Base-by-base conservation (phyloP, 2,888 invertebrate species). In the Apamea anceps region DNA sequence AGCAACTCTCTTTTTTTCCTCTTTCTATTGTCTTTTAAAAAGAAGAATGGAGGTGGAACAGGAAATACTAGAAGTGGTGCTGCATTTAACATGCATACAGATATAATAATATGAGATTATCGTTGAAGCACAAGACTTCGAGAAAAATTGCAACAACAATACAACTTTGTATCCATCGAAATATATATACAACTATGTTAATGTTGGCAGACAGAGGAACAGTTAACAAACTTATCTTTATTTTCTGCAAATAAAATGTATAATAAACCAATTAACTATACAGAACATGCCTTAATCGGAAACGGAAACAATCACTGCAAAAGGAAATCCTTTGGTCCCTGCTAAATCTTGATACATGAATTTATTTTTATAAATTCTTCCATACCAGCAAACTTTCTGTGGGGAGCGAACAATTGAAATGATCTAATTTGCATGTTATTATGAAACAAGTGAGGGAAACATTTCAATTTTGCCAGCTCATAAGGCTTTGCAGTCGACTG, bases 361-460 rank as follows among this genome's bases (percentile, higher is more conserved):
- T 75, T 76, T 87, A 79, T 80, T 84, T 82, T 84, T 77, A 68
- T 72, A 83, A 82, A 82, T 83, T 87, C 60, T 68, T 71, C 42
- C 25, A 57, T 60, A 81, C 57, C 10, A 72, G 72, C 28, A 45
- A 77, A 66, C 42, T 75, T 28, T 51, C 65, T 54, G 71, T 54
- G 68, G 73, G 51, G 70, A 77, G 79, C 42, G 82, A 90, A 87
- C 82, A 87, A 80, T 81, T 81, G 74, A 75, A 87, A 90, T 82
- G 85, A 89, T 87, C 90, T 90, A 91, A 93, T 93, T 93, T 93
- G 90, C 93, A 93, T 93, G 87, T 89, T 89, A 92, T 93, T 92
- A 92, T 84, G 84, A 88, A 88, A 91, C 88, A 90, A 91, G 88
- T 87, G 87, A 85, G 79, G 87, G 88, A 85, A 89, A 87, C 87